Conservation (phyloP, 2,888 invertebrate genomes). For the Myopa tessellatipennis region DNA sequence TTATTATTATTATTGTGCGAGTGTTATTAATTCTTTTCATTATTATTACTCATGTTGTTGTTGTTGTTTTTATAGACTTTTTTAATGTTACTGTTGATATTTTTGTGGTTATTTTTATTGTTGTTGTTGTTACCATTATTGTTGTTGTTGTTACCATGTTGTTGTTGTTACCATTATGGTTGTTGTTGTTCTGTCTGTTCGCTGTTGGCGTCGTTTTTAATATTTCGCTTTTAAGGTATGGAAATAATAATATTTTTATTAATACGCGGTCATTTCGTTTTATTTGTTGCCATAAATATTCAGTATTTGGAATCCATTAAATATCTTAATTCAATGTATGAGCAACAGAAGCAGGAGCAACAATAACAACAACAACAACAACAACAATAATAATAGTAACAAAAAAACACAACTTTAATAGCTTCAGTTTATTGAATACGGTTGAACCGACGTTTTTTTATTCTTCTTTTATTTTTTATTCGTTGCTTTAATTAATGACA, state of each 20-base stretch:
- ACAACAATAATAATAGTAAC: neutral
- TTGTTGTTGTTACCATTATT: neutral
- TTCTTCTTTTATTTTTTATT: no score
- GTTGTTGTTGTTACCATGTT: neutral
- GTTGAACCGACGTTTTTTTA: neutral
- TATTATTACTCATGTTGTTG: neutral
- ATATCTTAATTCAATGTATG: constrained; percentile 25
- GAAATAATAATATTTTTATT: constrained; percentile 24
- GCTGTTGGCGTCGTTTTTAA: neutral
- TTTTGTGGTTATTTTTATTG: neutral
- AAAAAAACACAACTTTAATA: neutral
- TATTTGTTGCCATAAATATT: constrained; percentile 18
- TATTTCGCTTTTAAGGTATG: neutral
- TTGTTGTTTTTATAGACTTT: neutral
- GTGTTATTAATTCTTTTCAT: neutral
- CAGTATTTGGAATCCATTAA: constrained; percentile 19
- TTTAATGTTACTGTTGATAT: neutral
- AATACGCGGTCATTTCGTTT: constrained; percentile 26
- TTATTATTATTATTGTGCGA: neutral
- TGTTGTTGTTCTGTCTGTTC: neutral
- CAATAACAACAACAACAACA: constrained; percentile 5
- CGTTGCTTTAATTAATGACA: no score
- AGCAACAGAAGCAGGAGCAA: neutral
- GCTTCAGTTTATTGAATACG: neutral
- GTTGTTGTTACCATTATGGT: neutral